These are phyloP conservation scores for Aspidoscelis tigris DNA, from an alignment of 2,113 vertebrate species.

Conservation along the genomic window DNA sequence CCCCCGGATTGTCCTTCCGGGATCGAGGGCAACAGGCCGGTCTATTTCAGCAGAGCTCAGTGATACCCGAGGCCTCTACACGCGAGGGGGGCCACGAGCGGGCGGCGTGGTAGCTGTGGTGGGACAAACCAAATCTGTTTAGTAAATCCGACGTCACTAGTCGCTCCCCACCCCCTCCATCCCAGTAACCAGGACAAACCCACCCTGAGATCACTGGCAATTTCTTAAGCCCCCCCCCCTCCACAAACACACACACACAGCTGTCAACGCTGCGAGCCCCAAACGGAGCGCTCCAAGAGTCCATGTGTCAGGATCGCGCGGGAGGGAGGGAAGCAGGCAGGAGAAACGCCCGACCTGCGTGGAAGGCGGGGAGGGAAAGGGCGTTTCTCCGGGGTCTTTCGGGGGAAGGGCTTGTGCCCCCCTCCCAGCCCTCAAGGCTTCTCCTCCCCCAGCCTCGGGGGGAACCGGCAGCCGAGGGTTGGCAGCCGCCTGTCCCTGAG, in stretches of 20 bases:
- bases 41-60: not conserved
- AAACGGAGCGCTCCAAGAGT: too few relatives aligned
- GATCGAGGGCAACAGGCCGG: not conserved
- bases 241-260: too few relatives aligned
- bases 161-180: too few relatives aligned
- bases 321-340: not conserved
- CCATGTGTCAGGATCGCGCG: not conserved
- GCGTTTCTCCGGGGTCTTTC: not conserved
- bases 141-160: not conserved
- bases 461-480: constrained; percentile 1
- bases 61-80: not conserved
- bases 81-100: not conserved
- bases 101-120: not conserved
- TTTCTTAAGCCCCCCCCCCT: not conserved
- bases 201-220: too few relatives aligned
- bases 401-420: not conserved
- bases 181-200: too few relatives aligned
- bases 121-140: not conserved
- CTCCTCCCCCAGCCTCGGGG: not conserved
- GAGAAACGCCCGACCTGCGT: too few relatives aligned
- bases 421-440: not conserved
- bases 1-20: too few relatives aligned
- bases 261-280: too few relatives aligned
- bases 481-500: constrained; percentile 25
- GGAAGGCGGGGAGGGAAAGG: not conserved